Conservation (phyloP, 2,888 invertebrate genomes). For the Cenopis cana region DNA sequence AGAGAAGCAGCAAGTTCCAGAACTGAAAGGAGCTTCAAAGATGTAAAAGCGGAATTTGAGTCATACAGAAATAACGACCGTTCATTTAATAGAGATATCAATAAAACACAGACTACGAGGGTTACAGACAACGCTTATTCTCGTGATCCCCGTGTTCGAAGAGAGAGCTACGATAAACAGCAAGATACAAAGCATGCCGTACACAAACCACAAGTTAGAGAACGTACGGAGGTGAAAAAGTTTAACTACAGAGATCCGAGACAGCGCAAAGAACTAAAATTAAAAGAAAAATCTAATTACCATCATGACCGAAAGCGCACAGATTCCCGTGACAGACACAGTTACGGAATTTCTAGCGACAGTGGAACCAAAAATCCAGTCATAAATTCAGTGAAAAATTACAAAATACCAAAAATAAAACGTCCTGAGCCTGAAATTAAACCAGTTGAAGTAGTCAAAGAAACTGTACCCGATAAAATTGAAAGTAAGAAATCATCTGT, state of each 20-base stretch:
- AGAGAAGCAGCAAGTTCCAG: conserved; percentile 47
- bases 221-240: conserved; percentile 66
- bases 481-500: conserved; percentile 42
- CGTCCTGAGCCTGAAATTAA: conserved; percentile 55
- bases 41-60: conserved; percentile 73
- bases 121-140: conserved; percentile 20
- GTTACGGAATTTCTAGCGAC: conserved; percentile 76
- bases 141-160: conserved; percentile 49
- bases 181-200: conserved; percentile 21
- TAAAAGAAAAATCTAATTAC: conserved; percentile 51
- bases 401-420: conserved; percentile 81
- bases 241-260: conserved; percentile 64
- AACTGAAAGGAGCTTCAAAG: conserved; percentile 62
- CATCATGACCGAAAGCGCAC: conserved; percentile 49
- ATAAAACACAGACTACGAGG: conserved; percentile 15
- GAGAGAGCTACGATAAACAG: conserved; percentile 49
- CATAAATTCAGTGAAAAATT: conserved; percentile 75
- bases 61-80: conserved; percentile 55
- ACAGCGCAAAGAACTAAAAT: conserved; percentile 54
- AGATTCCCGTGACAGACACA: conserved; percentile 55
- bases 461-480: conserved; percentile 3
- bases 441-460: conserved; percentile 19
- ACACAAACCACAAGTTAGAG: conserved; percentile 45
- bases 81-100: conserved; percentile 41
- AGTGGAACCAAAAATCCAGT: conserved; percentile 74